Conservation (phyloP, 2,888 invertebrate genomes). For the Lochmaea capreae region DNA sequence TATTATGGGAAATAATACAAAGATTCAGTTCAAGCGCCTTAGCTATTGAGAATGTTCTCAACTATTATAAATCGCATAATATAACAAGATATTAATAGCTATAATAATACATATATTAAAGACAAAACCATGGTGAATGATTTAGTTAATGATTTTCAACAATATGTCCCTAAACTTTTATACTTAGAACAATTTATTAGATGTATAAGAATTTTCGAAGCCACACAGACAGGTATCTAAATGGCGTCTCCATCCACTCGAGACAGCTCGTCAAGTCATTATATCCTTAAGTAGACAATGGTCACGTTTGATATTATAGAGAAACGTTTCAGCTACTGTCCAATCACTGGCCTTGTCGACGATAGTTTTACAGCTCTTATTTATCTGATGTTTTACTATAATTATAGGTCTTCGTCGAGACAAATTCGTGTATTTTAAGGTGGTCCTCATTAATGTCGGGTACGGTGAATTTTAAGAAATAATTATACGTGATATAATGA, state of each 20-base stretch:
- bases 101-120: no score
- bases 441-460: constrained; percentile 17
- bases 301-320: constrained; percentile 18
- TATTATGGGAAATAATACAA: no score
- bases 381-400: constrained; percentile 33
- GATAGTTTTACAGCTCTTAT: constrained; percentile 13
- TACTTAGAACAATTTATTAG: not conserved
- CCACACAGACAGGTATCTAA: constrained; percentile 13
- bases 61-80: no score
- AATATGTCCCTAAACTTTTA: not conserved
- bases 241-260: constrained; percentile 59
- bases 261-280: constrained; percentile 58
- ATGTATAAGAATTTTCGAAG: not conserved
- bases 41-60: no score
- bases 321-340: constrained; percentile 21
- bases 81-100: no score
- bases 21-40: no score
- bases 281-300: constrained; percentile 57
- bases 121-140: no score
- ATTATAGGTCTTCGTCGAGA: constrained; percentile 19
- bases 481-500: constrained; percentile 1
- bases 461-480: not conserved
- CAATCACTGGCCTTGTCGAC: not conserved
- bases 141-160: no score
- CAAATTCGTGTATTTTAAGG: constrained; percentile 25